Percentiles rank a stretch among this genome's conserved stretches.
phyloP scores from a whole-genome alignment of 2,888 invertebrate genomes.

The Melangyna quadrimaculata region DNA sequence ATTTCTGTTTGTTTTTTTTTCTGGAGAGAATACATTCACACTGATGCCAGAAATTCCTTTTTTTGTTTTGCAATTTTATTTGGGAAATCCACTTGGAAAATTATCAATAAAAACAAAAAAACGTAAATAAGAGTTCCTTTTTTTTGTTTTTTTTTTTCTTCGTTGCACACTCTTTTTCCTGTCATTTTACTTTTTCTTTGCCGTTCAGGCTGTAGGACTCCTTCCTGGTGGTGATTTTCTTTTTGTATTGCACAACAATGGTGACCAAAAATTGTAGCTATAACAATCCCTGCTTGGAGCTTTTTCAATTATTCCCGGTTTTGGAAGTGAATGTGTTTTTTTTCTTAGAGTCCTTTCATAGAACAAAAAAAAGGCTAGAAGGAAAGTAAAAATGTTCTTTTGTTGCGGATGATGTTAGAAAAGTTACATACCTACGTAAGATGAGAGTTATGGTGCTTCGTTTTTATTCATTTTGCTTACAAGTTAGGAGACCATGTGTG shows the following conservation, averaged over 20 bases:
- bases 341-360: neutral
- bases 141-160: neutral
- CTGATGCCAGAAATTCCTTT: slow-evolving; percentile 36
- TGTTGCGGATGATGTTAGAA: neutral
- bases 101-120: slow-evolving; percentile 60
- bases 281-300: slow-evolving; percentile 15
- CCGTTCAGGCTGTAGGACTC: neutral
- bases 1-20: neutral
- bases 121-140: slow-evolving; percentile 54
- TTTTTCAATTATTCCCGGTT: slow-evolving; percentile 47
- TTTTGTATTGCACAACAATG: neutral
- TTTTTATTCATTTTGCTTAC: neutral
- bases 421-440: too few species aligned
- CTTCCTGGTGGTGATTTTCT: neutral
- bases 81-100: slow-evolving; percentile 45
- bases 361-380: neutral
- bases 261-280: slow-evolving; percentile 17
- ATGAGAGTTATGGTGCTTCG: neutral
- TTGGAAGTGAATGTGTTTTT: slow-evolving; percentile 9
- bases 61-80: slow-evolving; percentile 39
- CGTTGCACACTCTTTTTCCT: neutral
- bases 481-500: neutral
- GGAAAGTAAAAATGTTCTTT: slow-evolving; percentile 23
- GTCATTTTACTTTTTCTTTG: neutral
- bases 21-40: neutral